Evolutionary conservation across 2,888 invertebrate species (phyloP), one percentile per base, ranked within the genome.

Genomic region (Notocelia uddmanniana): DNA sequence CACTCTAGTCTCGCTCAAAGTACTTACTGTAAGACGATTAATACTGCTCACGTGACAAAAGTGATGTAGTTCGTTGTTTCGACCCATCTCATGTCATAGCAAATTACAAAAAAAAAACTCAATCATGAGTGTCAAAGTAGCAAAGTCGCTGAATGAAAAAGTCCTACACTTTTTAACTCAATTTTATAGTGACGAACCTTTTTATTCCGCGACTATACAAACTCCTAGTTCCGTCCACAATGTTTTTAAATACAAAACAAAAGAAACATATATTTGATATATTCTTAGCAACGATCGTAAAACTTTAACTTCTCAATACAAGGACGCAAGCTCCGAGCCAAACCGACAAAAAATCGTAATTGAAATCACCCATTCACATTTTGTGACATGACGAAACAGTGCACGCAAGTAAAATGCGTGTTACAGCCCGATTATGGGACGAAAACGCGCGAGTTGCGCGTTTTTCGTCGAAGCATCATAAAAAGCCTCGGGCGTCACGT

Each of bases 391-490:
- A 45, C 34, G 66, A 66, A 60, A 71, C 52, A n/a, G 34, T 41
- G 13, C 18, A 21, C 18, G 34, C 48, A 63, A 64, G 41, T 48
- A 48, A 37, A 48, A 19, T 11, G 63, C 45, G 23, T 13, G 52
- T 54, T 54, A 37, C 59, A 11, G 52, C 37, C 45, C 66, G 60
- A 55, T 71, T 67, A 60, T 23, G 8, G 52, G 37, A 67, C 34
- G 54, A 37, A 50, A 54, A 68, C 34, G 37, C 45, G 52, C 21
- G 45, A 15, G 52, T 69, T 57, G 34, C 54, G 19, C 23, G 31
- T 48, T 67, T 67, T 68, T 66, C 62, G 58, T 1, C 41, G 48
- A 68, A 57, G 55, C 37, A 57, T 59, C 66, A 72, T 72, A 68
- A 68, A 72, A 72, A 26, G 21, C 34, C 23, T 48, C 58, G 41